Percentiles rank a stretch among this genome's conserved stretches.
These are phyloP conservation scores for Sesamia nonagrioides DNA, from an alignment of 1,140 invertebrate species.

Conservation along the genomic window DNA sequence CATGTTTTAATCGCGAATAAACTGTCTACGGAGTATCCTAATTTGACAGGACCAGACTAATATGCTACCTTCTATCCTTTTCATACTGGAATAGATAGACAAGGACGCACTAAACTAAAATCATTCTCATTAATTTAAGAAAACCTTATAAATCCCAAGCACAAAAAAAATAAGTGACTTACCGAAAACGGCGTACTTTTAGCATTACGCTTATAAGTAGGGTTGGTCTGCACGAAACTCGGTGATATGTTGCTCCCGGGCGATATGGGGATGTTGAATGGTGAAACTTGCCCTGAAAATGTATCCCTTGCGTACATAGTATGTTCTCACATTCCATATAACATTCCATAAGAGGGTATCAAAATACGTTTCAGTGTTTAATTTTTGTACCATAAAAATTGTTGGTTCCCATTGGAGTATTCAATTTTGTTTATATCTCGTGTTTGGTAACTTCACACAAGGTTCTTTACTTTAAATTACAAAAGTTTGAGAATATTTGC, in stretches of 20 bases:
- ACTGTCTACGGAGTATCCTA: no score
- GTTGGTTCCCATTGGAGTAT: background rate
- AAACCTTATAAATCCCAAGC: no score
- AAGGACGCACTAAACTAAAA: no score
- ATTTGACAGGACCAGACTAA: no score
- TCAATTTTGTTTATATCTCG: background rate
- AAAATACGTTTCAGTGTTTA: background rate
- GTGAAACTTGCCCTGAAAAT: conserved; percentile 72
- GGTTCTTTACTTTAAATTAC: no score
- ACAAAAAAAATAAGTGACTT: conserved; percentile 51
- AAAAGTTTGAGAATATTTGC: no score
- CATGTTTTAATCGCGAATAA: no score
- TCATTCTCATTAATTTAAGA: no score
- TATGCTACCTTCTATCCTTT: no score
- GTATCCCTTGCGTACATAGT: background rate
- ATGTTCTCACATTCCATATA: background rate
- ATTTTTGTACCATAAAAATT: conserved; percentile 3
- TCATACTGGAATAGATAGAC: no score
- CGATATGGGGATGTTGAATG: conserved; percentile 80
- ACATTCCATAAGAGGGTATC: background rate
- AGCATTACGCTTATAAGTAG: conserved; percentile 74
- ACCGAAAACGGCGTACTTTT: conserved; percentile 81
- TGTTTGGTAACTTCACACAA: no score
- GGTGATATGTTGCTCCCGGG: conserved; percentile 75
- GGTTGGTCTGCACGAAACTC: conserved; percentile 74